Base-by-base conservation (phyloP, 2,113 vertebrate species). In the Garra rufa region DNA sequence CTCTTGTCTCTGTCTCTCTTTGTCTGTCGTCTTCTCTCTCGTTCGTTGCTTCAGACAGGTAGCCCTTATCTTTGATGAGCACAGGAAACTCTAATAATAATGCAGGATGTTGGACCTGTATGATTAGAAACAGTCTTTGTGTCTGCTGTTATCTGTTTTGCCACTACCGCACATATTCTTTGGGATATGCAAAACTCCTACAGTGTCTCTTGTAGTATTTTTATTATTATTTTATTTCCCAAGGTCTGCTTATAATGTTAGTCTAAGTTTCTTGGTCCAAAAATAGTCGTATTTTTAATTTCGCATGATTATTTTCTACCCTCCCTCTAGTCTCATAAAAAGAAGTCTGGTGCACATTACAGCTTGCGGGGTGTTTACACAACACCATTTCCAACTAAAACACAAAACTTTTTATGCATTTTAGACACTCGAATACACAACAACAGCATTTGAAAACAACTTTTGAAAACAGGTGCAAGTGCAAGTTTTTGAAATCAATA, bases 1-100 rank as follows among this genome's bases (percentile, higher is more conserved):
- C 76, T 85, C 30, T 50, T 76, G n/a, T 78, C 48, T 43, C n/a
- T 74, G 28, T 69, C 24, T 52, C 46, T 50, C 26, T 55, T 34
- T 59, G 55, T 79, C 76, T 44, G n/a, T 63, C 9, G 2, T 63
- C 57, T 65, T 15, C 17, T 50, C 48, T 59, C 69, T 69, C n/a
- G 15, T 63, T 34, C n/a, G 50, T 30, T 41, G 41, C 44, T 26
- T 67, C 59, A 55, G n/a, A 43, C 30, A 76, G 28, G 48, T 50
- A 30, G 57, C 50, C 1, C 34, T 81, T 81, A 81, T 87, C 69
- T 70, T 38, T 69, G 71, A 81, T 84, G 73, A 76, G 21, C 48
- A 87, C 59, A 81, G 52, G 59, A 69, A 78, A 70, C 26, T 34
- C 19, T 21, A 24, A 76, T 74, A 67, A 67, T 81, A 77, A 78